phyloP scores from a whole-genome alignment of 2,113 vertebrate species.

The Tenrec ecaudatus region DNA sequence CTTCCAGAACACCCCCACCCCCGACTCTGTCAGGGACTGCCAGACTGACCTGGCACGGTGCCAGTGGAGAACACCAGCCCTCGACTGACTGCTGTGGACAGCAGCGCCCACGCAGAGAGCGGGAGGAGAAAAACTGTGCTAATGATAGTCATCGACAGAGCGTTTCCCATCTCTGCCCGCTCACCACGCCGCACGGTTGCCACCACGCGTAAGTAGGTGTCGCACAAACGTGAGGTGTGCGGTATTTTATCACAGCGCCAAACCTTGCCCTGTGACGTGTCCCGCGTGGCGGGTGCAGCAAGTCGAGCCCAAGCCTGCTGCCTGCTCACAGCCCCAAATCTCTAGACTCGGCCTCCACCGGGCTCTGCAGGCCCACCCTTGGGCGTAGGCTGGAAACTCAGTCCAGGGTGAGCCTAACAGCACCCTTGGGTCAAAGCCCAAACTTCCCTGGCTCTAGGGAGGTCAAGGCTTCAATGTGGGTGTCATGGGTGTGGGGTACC shows the following conservation, averaged over 20 bases:
- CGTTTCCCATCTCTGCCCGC: background rate
- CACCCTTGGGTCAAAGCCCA: background rate
- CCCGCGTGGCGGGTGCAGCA: fast-evolving
- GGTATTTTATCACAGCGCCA: background rate
- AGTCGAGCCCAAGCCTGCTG: background rate
- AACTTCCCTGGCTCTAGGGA: background rate
- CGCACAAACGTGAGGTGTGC: background rate
- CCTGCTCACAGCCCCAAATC: background rate
- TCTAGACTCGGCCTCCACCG: background rate
- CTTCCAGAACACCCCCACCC: background rate
- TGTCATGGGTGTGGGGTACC: background rate
- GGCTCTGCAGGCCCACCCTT: background rate
- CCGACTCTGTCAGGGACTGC: background rate
- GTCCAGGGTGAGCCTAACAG: background rate
- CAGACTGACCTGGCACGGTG: background rate
- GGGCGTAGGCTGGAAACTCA: background rate
- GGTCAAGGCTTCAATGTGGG: background rate
- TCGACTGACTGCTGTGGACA: background rate
- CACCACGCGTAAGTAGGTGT: background rate
- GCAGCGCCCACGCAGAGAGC: background rate
- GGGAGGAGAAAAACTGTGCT: background rate
- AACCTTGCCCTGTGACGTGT: fast-evolving
- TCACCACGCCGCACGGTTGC: fast-evolving
- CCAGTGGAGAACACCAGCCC: background rate
- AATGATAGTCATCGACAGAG: background rate